phyloP scores from a whole-genome alignment of 1,140 invertebrate species.

The Drosophila eugracilis region DNA sequence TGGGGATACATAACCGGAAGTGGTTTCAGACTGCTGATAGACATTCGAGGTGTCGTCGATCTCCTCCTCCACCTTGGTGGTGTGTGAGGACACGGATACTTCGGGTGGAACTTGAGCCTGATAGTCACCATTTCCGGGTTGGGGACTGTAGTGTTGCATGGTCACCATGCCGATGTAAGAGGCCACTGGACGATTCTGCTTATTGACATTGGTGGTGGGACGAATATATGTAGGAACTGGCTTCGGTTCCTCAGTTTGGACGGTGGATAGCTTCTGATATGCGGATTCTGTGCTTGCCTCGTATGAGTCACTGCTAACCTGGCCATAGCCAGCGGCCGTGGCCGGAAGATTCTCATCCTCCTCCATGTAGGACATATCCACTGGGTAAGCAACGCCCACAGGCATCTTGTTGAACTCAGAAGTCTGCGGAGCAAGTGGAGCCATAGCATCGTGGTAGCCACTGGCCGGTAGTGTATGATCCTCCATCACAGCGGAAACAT shows the following conservation, averaged over 20 bases:
- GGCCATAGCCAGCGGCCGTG: conserved; percentile 26
- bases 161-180: conserved; percentile 78
- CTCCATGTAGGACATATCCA: conserved; percentile 79
- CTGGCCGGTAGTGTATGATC: conserved; percentile 75
- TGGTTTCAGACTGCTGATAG: conserved; percentile 54
- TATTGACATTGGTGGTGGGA: conserved; percentile 51
- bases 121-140: conserved; percentile 5
- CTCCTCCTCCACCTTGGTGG: conserved; percentile 75
- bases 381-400: conserved; percentile 74
- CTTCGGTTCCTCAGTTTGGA: conserved; percentile 53
- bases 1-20: conserved; percentile 33
- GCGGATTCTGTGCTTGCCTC: conserved; percentile 58
- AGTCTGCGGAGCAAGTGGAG: conserved; percentile 55
- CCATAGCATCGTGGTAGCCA: conserved; percentile 63
- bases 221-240: conserved; percentile 52
- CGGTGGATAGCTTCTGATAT: conserved; percentile 61
- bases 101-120: conserved; percentile 62
- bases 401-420: conserved; percentile 83
- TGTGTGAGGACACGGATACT: conserved; percentile 77
- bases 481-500: conserved; percentile 58
- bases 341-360: conserved; percentile 48
- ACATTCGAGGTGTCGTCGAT: conserved; percentile 38
- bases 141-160: conserved; percentile 69
- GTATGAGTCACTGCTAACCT: conserved; percentile 40
- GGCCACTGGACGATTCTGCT: conserved; percentile 66